Evolutionary conservation across 1,140 invertebrate genomes (phyloP), one percentile per base, ranked within the genome.

Genomic region (Dreissena polymorpha): DNA sequence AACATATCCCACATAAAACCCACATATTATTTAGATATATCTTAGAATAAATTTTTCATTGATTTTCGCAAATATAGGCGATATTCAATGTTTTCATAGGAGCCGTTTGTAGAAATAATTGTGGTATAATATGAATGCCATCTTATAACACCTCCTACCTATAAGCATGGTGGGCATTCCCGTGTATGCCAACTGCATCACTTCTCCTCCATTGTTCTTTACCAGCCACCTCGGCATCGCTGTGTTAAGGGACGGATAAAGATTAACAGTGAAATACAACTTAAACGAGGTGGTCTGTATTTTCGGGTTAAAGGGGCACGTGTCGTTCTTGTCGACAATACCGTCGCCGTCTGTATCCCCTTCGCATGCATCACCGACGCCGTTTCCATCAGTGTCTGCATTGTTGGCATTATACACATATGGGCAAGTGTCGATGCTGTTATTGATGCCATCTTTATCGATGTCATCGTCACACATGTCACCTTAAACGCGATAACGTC

Each of bases 391-490:
- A 18, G n/a, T 25, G 57, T 83, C 80, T 7, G 64, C 49, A 27
- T 83, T 70, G 39, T 67, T 72, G 39, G 60, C 16, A 65, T 83
- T 97, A 2, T 94, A 89, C 0, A 94, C 93, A 55, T 92, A 93
- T 0, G 95, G 95, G 91, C 97, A 97, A 88, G 97, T 97, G 87
- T 90, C 89, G 10, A 23, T 39, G 51, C 94, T 90, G 91, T 97
- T 86, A 39, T 63, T 29, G 39, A 86, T 50, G 16, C 95, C 95
- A 91, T 98, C 98, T 84, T 96, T 96, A 91, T 99, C 97, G 12
- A 97, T 96, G 92, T 99, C 97, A 49, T 95, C 93, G 88, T 98
- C 97, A 86, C 97, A 98, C 12, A 96, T 96, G 92, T 98, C 97
- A 55, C 97, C 84, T 86, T 39, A 39, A 39, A 39, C 39, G 39